Percentiles rank a stretch among this genome's conserved stretches.
phyloP scores from a whole-genome alignment of 2,888 invertebrate species.

The Odontomyia ornata region DNA sequence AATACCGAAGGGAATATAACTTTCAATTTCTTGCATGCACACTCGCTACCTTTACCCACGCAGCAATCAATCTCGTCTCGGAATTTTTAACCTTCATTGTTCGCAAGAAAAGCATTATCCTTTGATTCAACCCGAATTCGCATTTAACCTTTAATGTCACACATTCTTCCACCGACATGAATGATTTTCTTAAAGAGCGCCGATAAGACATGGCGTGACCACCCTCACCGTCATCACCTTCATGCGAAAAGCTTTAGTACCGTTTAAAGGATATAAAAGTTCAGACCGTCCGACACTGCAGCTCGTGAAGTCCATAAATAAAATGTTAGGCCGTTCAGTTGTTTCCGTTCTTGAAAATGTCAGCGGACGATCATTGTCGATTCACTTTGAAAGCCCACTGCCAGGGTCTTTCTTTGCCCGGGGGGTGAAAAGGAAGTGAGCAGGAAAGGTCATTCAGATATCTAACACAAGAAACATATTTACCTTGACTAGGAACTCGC shows the following conservation, averaged over 20 bases:
- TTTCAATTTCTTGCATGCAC: no score
- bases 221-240: no score
- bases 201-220: no score
- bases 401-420: neutral
- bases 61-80: no score
- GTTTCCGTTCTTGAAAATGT: neutral
- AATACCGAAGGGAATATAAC: neutral
- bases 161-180: no score
- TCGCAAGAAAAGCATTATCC: neutral
- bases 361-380: neutral
- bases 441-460: neutral
- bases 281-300: no score
- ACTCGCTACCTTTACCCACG: no score
- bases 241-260: no score
- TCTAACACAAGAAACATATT: neutral
- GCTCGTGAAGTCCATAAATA: no score
- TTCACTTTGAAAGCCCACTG: neutral
- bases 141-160: neutral
- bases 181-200: no score
- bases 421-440: neutral
- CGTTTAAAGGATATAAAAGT: no score
- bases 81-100: no score
- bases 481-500: conserved; percentile 54
- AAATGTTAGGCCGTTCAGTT: neutral
- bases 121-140: neutral